These are phyloP conservation scores for Dolichallabes microphthalmus DNA, from an alignment of 2,113 vertebrate genomes.

Conservation along the genomic window DNA sequence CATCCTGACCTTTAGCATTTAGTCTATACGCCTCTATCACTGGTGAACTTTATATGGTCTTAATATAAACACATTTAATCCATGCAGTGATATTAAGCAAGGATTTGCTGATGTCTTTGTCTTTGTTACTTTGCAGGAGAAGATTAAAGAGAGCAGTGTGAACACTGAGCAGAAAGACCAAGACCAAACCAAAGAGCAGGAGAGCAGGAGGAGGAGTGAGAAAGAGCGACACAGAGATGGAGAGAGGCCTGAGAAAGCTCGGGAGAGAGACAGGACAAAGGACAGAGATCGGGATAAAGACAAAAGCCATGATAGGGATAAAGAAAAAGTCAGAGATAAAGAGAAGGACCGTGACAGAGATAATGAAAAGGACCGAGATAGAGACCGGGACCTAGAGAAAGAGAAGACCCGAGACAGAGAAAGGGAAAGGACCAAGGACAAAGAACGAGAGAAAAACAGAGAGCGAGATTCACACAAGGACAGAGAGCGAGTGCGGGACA, in stretches of 20 bases:
- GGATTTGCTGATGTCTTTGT: background rate
- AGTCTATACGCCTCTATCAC: background rate
- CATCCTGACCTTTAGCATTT: background rate
- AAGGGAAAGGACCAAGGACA: conserved; percentile 61
- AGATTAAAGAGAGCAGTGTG: conserved; percentile 73
- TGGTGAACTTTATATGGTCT: too few species aligned
- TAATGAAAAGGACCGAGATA: conserved; percentile 52
- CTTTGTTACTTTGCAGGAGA: conserved; percentile 68
- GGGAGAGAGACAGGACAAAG: conserved; percentile 64
- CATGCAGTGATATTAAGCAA: background rate
- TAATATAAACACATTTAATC: background rate
- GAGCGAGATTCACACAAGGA: conserved; percentile 59
- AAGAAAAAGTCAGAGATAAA: conserved; percentile 60
- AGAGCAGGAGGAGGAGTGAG: conserved; percentile 66
- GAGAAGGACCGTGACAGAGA: conserved; percentile 54
- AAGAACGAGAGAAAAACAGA: conserved; percentile 52
- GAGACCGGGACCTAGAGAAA: conserved; percentile 55
- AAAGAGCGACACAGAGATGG: conserved; percentile 69
- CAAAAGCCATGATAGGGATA: conserved; percentile 64
- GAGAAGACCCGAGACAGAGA: conserved; percentile 55
- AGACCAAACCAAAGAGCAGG: conserved; percentile 73
- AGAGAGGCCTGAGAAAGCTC: conserved; percentile 61
- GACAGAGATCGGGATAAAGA: conserved; percentile 66
- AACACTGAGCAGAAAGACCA: conserved; percentile 75
- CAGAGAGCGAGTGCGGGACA: conserved; percentile 69